phyloP scores from a whole-genome alignment of 1,140 invertebrate species.

The Tetranychus cinnabarinus region DNA sequence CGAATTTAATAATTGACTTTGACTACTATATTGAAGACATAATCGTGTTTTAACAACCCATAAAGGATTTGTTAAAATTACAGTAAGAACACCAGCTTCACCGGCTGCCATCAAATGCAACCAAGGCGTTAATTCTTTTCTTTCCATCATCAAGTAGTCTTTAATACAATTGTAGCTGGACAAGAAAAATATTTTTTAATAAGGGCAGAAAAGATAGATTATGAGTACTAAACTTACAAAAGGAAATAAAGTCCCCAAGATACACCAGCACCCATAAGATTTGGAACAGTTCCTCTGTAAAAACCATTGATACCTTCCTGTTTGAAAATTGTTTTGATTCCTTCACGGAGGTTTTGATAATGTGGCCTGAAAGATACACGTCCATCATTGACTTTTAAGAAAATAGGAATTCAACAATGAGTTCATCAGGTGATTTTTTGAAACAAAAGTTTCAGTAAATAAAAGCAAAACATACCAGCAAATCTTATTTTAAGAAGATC shows the following conservation, averaged over 20 bases:
- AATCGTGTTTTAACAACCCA: conserved; percentile 34
- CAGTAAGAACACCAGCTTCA: conserved; percentile 67
- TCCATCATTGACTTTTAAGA: conserved; percentile 59
- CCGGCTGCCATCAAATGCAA: conserved; percentile 74
- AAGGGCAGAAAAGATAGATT: too few relatives aligned
- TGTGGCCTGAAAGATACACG: conserved; percentile 45
- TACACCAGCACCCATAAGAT: conserved; percentile 78
- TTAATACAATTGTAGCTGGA: conserved; percentile 80
- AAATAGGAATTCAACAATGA: neutral
- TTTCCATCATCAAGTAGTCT: conserved; percentile 43
- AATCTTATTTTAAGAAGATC: conserved; percentile 95
- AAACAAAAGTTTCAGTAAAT: neutral
- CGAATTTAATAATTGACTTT: conserved; percentile 18
- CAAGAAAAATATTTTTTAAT: neutral
- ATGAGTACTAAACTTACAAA: conserved; percentile 43
- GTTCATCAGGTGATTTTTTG: neutral
- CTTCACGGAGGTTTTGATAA: conserved; percentile 63
- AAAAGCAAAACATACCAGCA: conserved; percentile 37
- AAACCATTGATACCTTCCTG: conserved; percentile 58
- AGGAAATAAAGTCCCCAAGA: conserved; percentile 97
- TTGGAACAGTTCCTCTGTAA: conserved; percentile 80
- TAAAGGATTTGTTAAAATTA: conserved; percentile 30
- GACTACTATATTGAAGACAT: conserved; percentile 43
- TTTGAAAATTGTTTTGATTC: conserved; percentile 58
- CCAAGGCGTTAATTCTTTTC: conserved; percentile 46